These are phyloP conservation scores for Dolomedes plantarius DNA, from an alignment of 2,888 invertebrate genomes.

Conservation along the genomic window DNA sequence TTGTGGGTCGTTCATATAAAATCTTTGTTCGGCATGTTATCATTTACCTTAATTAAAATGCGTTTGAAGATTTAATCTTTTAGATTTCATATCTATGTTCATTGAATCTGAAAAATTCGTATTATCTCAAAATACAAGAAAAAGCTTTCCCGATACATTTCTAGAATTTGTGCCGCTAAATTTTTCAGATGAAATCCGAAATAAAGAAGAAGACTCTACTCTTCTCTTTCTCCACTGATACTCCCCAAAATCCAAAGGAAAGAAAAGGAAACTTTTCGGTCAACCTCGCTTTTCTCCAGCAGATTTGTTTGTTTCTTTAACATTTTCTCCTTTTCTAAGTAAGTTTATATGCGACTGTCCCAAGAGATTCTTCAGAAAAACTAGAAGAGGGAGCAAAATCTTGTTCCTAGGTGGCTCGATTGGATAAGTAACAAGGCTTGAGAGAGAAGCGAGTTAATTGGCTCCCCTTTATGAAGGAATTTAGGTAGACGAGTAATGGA, in stretches of 20 bases:
- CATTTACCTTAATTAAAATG: too few relatives aligned
- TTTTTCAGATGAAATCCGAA: constrained; percentile 3
- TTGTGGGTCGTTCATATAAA: too few relatives aligned
- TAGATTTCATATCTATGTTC: too few relatives aligned
- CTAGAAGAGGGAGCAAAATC: constrained; percentile 44
- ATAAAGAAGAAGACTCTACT: neutral
- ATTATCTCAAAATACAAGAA: neutral
- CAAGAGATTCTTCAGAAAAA: constrained; percentile 24
- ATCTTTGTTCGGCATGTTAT: too few relatives aligned
- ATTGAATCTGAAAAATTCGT: neutral
- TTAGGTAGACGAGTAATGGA: constrained; percentile 15
- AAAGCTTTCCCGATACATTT: neutral
- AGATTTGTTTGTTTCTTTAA: constrained; percentile 45
- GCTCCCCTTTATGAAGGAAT: constrained; percentile 60
- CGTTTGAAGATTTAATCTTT: too few relatives aligned
- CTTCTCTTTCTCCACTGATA: too few relatives aligned
- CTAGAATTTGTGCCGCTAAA: neutral
- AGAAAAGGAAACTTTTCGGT: constrained; percentile 18
- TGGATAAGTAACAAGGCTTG: constrained; percentile 34
- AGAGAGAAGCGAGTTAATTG: constrained; percentile 24
- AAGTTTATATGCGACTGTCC: constrained; percentile 16
- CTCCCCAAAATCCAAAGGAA: too few relatives aligned
- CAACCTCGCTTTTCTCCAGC: constrained; percentile 25
- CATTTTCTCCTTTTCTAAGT: constrained; percentile 10
- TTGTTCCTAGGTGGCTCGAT: constrained; percentile 60